Base-by-base conservation (phyloP, 1,140 invertebrate genomes). In the Ostrea edulis region DNA sequence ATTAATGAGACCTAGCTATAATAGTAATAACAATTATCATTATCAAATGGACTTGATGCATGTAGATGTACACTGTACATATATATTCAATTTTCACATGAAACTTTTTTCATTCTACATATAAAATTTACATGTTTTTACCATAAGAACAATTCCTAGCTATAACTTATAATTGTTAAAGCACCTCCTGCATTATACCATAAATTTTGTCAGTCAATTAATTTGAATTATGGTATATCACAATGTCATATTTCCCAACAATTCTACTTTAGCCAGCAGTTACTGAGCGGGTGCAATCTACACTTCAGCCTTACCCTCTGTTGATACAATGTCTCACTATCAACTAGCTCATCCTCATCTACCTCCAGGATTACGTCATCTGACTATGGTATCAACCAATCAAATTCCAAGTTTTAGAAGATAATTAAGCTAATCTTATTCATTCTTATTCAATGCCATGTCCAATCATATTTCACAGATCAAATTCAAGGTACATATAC, bases 351-450 rank as follows among this genome's bases (percentile, higher is more conserved):
- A 14, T 77, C 68, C 68, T 77, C 68, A 77, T 77, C 68, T 77
- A 29, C 68, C 68, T 77, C 68, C 68, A 77, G 25, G 68, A 77
- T 77, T 77, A 25, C 25, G 14, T 77, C 68, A 77, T 77, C 68
- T 77, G 68, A 77, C 68, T 77, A 77, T 9, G 35, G 68, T 77
- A 25, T 17, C 25, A 77, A 77, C 25, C 68, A 77, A 77, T 77
- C 68, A 29, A 77, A 77, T 77, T 77, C 25, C 25, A 77, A 20
- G 14, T 62, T 62, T 62, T 17, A 62, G 7, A 62, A 62, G n/a
- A n/a, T 11, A 11, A 11, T 58, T 58, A 7, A 20, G 17, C 17
- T 5, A 62, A 7, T 62, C n/a, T 2, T 62, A 20, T 62, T 20
- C 8, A 20, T 62, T 20, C 14, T 62, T 44, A 44, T 44, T 44